phyloP scores from a whole-genome alignment of 2,113 vertebrate species.

The Tupaia chinensis region DNA sequence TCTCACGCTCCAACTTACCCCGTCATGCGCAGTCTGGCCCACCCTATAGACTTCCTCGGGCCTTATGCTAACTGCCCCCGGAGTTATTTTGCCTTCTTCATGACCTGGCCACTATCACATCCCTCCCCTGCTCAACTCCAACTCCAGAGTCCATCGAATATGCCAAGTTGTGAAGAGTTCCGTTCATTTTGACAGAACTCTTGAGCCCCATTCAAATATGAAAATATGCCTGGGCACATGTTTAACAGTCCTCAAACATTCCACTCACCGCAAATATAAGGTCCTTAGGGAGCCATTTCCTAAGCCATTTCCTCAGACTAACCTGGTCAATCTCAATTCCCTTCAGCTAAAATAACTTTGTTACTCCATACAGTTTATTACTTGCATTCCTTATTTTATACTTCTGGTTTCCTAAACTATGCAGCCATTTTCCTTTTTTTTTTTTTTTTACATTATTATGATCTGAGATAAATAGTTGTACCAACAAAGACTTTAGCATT shows the following conservation, averaged over 20 bases:
- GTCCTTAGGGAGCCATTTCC: neutral
- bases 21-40: too few species aligned
- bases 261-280: constrained; percentile 41
- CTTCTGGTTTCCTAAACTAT: neutral
- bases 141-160: neutral
- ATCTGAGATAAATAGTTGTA: constrained; percentile 27
- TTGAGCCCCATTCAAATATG: neutral
- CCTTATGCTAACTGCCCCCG: neutral
- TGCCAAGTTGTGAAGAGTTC: neutral
- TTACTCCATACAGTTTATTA: neutral
- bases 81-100: neutral
- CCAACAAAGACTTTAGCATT: neutral
- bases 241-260: neutral
- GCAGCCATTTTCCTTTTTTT: constrained; percentile 55
- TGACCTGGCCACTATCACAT: neutral
- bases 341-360: neutral
- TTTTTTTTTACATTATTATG: constrained; percentile 47
- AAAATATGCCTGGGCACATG: neutral
- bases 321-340: neutral
- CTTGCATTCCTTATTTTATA: constrained; percentile 26
- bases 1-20: too few species aligned
- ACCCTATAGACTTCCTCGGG: neutral
- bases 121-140: neutral
- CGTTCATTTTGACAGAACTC: neutral
- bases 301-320: neutral